Conservation (phyloP, 2,888 invertebrate genomes). For the Stratiomys singularior region DNA sequence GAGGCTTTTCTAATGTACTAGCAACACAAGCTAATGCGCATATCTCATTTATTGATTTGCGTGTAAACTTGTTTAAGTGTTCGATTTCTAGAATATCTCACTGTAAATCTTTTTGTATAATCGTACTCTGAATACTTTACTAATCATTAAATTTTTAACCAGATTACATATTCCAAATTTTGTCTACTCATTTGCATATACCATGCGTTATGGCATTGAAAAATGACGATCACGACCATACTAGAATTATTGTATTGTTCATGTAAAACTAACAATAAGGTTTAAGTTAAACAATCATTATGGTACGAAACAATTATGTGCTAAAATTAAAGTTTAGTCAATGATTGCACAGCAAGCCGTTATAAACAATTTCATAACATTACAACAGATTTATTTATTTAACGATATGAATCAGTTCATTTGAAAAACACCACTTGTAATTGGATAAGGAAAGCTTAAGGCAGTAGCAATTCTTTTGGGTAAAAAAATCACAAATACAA, state of each 20-base stretch:
- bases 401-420: neutral
- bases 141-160: too few species aligned
- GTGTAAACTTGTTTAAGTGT: too few species aligned
- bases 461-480: neutral
- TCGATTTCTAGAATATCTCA: too few species aligned
- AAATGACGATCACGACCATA: conserved; percentile 9
- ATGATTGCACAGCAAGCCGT: conserved; percentile 20
- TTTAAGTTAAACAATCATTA: conserved; percentile 34
- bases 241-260: conserved; percentile 37
- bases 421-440: conserved; percentile 41
- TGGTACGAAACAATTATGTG: conserved; percentile 33
- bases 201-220: neutral
- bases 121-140: too few species aligned
- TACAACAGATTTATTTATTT: neutral
- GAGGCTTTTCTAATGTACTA: too few species aligned
- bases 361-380: conserved; percentile 24
- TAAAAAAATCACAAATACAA: neutral
- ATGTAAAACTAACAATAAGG: conserved; percentile 43
- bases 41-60: too few species aligned
- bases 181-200: conserved; percentile 6
- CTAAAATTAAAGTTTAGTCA: conserved; percentile 28
- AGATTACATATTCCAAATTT: neutral
- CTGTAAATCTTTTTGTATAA: too few species aligned
- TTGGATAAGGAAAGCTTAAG: conserved; percentile 7
- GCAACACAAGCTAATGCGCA: too few species aligned